A percentile compares a stretch with the other conserved stretches of the same genome.
Evolutionary conservation across 2,888 invertebrate genomes (phyloP).

Genomic region (Geotrupes spiniger): DNA sequence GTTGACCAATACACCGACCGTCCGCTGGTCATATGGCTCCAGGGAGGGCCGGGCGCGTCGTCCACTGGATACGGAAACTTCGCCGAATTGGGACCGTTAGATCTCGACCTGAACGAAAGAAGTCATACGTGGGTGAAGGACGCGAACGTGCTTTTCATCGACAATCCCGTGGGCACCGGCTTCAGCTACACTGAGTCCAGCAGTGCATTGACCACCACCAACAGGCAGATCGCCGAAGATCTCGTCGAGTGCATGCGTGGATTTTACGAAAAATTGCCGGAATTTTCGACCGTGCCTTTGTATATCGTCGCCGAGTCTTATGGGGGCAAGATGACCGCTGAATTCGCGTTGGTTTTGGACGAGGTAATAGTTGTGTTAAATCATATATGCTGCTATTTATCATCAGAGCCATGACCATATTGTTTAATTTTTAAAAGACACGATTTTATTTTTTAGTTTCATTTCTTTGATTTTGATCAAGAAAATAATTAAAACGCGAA

Average conservation of each 20-base stretch:
- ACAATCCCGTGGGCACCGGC: slow-evolving; percentile 85
- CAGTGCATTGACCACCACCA: slow-evolving; percentile 54
- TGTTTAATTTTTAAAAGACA: too few relatives aligned
- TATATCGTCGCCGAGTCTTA: slow-evolving; percentile 66
- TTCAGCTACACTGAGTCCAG: slow-evolving; percentile 71
- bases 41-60: slow-evolving; percentile 77
- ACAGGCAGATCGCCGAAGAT: slow-evolving; percentile 60
- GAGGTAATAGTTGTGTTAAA: too few relatives aligned
- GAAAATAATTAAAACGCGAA: too few relatives aligned
- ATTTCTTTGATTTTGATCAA: too few relatives aligned
- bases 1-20: slow-evolving; percentile 60
- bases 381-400: too few relatives aligned
- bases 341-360: slow-evolving; percentile 53
- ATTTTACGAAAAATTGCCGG: slow-evolving; percentile 53
- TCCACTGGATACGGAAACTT: slow-evolving; percentile 74
- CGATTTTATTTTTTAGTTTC: too few relatives aligned
- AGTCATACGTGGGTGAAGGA: slow-evolving; percentile 75
- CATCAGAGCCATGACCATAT: too few relatives aligned
- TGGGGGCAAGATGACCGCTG: slow-evolving; percentile 66
- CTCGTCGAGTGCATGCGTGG: slow-evolving; percentile 53
- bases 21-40: slow-evolving; percentile 83
- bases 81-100: slow-evolving; percentile 71
- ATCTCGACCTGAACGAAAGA: slow-evolving; percentile 64
- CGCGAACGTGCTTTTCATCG: slow-evolving; percentile 80
- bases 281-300: slow-evolving; percentile 55